phyloP scores from a whole-genome alignment of 53 echinoderm and acorn worm genomes.

The Holothuria leucospilota region DNA sequence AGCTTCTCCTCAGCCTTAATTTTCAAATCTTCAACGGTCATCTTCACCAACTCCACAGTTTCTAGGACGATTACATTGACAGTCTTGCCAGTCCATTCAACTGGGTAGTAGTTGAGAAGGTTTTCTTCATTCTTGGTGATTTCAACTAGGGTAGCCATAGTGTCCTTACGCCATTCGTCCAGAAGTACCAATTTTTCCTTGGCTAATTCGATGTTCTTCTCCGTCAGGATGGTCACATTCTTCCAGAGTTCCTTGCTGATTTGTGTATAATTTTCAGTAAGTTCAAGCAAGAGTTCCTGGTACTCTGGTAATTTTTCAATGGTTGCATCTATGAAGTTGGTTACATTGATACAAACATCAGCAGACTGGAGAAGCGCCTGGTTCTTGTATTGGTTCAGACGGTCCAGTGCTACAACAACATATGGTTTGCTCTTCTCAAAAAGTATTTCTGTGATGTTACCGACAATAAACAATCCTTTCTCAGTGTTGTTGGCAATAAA shows the following conservation, averaged over 20 bases:
- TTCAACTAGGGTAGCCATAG: neutral
- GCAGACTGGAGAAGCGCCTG: slow-evolving; percentile 7
- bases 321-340: slow-evolving; percentile 42
- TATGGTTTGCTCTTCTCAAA: slow-evolving; percentile 37
- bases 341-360: slow-evolving; percentile 46
- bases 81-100: slow-evolving; percentile 48
- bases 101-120: slow-evolving; percentile 47
- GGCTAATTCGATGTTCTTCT: slow-evolving; percentile 45
- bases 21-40: neutral
- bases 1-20: slow-evolving; percentile 13
- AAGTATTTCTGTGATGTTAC: slow-evolving; percentile 23
- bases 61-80: slow-evolving; percentile 6
- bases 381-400: slow-evolving; percentile 42
- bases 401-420: neutral
- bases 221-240: slow-evolving; percentile 36
- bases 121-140: slow-evolving; percentile 45
- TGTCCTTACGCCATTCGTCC: neutral
- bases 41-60: neutral
- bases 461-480: slow-evolving; percentile 18
- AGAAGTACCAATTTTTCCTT: slow-evolving; percentile 23
- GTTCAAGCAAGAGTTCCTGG: slow-evolving; percentile 54
- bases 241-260: neutral
- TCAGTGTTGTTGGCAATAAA: slow-evolving; percentile 27
- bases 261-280: slow-evolving; percentile 49
- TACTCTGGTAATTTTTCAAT: slow-evolving; percentile 49